Base-by-base conservation (phyloP, 1,140 invertebrate species). In the Pomacea maculata region DNA sequence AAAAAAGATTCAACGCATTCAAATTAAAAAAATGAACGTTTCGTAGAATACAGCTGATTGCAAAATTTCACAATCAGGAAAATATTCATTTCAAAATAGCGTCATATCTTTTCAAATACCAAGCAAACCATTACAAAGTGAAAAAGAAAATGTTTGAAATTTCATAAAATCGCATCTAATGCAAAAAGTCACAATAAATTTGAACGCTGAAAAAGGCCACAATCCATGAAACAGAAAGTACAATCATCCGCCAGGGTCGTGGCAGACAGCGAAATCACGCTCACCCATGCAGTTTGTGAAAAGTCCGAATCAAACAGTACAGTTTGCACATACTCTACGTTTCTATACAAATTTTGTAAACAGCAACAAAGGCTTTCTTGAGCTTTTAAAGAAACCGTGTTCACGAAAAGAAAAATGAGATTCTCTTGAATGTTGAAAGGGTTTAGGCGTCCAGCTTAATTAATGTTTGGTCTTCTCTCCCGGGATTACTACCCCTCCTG, bases 21-120 rank as follows among this genome's bases (percentile, higher is more conserved):
- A 34, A 8, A 72, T 72, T 25, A 45, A 34, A 19, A 72, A 45
- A 25, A 45, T 45, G 34, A 45, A 45, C 21, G 29, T 70, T 70
- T 12, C 21, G 21, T n/a, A 71, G 77, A 78, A 17, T 78, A 78
- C 67, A 78, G 54, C 77, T 78, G 77, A 78, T 71, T 78, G 77
- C 77, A 78, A 78, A 70, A 78, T 54, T 57, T 78, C 77, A 78
- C 77, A 78, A 78, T 78, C 77, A 78, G 77, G 67, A 71, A 78
- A 70, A 78, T 67, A 78, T 57, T 57, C 67, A 34, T 78, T 70
- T 78, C 29, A 78, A 78, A 78, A 78, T 78, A 78, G 63, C 77
- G 70, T 78, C 67, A 67, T n/a, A 45, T 55, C 57, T 54, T 78
- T 64, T 71, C 25, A 57, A 78, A 78, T 61, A 2, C 57, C 57